Conservation (phyloP, 2,888 invertebrate genomes). For the Drosophila barbarae region DNA sequence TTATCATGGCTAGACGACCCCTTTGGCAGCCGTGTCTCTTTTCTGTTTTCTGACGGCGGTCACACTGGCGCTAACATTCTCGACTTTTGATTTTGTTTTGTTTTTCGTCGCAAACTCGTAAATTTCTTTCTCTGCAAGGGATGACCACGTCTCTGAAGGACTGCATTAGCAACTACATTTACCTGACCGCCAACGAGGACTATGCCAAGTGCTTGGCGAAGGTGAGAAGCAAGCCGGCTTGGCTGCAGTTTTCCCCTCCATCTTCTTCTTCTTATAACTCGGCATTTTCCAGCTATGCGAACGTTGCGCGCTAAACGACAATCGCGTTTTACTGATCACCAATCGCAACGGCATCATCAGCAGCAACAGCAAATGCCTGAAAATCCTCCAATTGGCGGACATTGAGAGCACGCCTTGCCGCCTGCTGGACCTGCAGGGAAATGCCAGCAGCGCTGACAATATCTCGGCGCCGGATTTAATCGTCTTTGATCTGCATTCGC, state of each 20-base stretch:
- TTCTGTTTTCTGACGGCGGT: background rate
- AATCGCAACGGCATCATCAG: slow-evolving; percentile 1
- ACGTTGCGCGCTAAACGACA: slow-evolving; percentile 16
- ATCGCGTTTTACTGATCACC: slow-evolving; percentile 21
- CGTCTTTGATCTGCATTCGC: slow-evolving; percentile 61
- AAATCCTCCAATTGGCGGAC: slow-evolving; percentile 30
- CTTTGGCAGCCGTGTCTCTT: background rate
- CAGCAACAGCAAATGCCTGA: slow-evolving; percentile 17
- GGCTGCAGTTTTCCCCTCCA: background rate
- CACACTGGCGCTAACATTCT: background rate
- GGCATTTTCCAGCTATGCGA: slow-evolving; percentile 25
- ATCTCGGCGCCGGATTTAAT: slow-evolving; percentile 49
- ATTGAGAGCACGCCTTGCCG: slow-evolving; percentile 59
- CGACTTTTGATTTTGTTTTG: slow-evolving; percentile 7
- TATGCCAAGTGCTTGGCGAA: slow-evolving; percentile 45
- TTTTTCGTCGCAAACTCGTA: background rate
- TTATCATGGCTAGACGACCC: no score
- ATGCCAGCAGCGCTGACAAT: background rate
- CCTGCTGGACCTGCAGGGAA: slow-evolving; percentile 51
- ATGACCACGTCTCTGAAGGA: slow-evolving; percentile 15
- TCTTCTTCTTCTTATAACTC: background rate
- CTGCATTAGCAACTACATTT: slow-evolving; percentile 47
- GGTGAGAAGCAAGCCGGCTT: slow-evolving; percentile 33
- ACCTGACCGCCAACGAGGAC: slow-evolving; percentile 47
- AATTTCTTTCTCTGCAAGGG: background rate